Conservation (phyloP, 2,797 vertebrate genomes). For the Mus caroli region DNA sequence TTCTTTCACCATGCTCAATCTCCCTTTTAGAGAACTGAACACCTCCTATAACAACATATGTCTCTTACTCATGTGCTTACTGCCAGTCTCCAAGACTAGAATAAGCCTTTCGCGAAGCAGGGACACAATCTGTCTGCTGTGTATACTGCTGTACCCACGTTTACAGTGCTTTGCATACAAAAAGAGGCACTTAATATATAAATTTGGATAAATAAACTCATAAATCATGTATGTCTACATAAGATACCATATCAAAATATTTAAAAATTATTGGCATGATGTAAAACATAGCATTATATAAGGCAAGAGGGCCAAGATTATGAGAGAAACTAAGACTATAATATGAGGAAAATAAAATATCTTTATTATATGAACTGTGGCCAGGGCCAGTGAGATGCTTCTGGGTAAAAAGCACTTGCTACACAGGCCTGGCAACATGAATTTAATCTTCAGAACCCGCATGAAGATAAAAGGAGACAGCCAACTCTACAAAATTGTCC, state of each 20-base stretch:
- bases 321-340: slow-evolving; percentile 37
- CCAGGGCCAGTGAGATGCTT: background rate
- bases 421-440: background rate
- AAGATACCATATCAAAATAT: slow-evolving; percentile 52
- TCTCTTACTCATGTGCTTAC: background rate
- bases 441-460: background rate
- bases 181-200: slow-evolving; percentile 37
- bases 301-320: background rate
- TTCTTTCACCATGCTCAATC: slow-evolving; percentile 23
- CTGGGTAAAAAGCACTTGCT: background rate
- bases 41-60: background rate
- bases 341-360: slow-evolving; percentile 2
- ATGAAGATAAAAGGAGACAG: background rate
- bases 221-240: background rate
- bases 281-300: background rate
- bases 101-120: slow-evolving; percentile 13
- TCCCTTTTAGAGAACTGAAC: slow-evolving; percentile 19
- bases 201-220: slow-evolving; percentile 38
- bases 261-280: slow-evolving; percentile 33
- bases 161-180: background rate
- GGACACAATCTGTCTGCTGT: slow-evolving; percentile 6
- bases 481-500: background rate
- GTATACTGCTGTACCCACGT: background rate
- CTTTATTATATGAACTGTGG: background rate
- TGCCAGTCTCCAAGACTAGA: slow-evolving; percentile 40